Percentiles rank a stretch among this genome's conserved stretches.
Conservation (phyloP, 2,888 invertebrate species). For the Trichogramma dendrolimi region DNA sequence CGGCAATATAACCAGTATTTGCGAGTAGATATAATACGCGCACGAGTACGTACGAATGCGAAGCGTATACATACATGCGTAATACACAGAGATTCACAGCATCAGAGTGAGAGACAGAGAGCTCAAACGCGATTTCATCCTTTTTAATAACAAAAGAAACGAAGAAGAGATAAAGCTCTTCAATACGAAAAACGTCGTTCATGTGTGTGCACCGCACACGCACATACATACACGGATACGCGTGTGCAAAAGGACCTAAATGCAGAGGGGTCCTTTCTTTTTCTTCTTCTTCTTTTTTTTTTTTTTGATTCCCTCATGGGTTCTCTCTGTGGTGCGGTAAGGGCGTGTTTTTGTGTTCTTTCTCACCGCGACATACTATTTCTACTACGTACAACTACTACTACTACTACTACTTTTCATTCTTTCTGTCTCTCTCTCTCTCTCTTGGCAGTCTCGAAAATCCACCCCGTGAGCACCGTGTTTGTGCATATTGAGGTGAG, state of each 20-base stretch:
- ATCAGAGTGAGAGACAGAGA: no score
- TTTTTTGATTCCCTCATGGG: conserved; percentile 15
- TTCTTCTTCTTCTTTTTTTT: conserved; percentile 27
- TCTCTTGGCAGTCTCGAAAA: conserved; percentile 10
- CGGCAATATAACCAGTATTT: no score
- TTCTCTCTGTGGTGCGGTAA: conserved; percentile 2
- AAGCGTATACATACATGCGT: no score
- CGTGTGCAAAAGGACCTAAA: neutral
- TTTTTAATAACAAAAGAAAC: no score
- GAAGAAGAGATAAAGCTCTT: neutral
- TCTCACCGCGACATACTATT: neutral
- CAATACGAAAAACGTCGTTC: neutral
- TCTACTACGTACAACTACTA: no score
- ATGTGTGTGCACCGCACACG: conserved; percentile 8
- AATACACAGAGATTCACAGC: no score
- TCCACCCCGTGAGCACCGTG: no score
- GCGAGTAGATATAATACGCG: no score
- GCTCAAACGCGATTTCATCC: no score
- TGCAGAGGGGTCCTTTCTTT: neutral
- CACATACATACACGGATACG: neutral
- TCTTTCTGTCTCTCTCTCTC: conserved; percentile 7
- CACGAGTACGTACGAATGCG: no score
- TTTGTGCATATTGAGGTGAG: no score
- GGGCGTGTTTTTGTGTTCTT: conserved; percentile 25
- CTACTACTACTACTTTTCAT: neutral